These are phyloP conservation scores for Sebastes itinus DNA, from an alignment of 2,797 vertebrate species.

Conservation along the genomic window DNA sequence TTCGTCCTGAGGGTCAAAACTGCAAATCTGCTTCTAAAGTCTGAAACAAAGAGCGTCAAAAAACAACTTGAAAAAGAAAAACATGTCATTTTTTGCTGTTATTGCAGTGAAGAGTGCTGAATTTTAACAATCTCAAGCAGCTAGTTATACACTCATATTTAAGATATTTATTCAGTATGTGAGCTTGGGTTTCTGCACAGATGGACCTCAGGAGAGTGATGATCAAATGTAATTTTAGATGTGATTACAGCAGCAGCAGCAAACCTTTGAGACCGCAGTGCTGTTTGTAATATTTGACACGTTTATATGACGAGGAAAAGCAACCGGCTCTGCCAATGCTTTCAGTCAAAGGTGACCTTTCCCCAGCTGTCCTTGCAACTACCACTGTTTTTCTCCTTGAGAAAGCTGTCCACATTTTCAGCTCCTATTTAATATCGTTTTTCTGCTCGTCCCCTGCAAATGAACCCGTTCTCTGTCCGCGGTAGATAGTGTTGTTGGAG, in stretches of 20 bases:
- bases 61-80: background rate
- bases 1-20: background rate
- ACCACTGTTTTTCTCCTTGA: slow-evolving; percentile 18
- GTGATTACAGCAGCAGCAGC: slow-evolving; percentile 27
- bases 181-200: background rate
- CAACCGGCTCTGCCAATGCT: slow-evolving; percentile 26
- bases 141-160: background rate
- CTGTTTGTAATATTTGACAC: slow-evolving; percentile 39
- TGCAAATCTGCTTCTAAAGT: background rate
- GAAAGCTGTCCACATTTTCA: slow-evolving; percentile 12
- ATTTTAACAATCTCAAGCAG: background rate
- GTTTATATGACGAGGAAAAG: slow-evolving; percentile 29
- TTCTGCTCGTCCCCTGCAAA: background rate
- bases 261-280: background rate
- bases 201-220: slow-evolving; percentile 11
- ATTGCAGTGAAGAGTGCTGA: background rate
- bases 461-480: background rate
- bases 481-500: slow-evolving; percentile 8
- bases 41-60: slow-evolving; percentile 2
- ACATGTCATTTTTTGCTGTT: background rate
- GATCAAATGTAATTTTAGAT: slow-evolving; percentile 41
- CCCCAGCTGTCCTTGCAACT: slow-evolving; percentile 43
- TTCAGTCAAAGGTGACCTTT: slow-evolving; percentile 48
- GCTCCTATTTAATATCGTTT: slow-evolving; percentile 3
- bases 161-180: background rate